Percentiles rank a stretch among this genome's conserved stretches.
phyloP scores from a whole-genome alignment of 2,888 invertebrate species.

The Mechanitis messenoides region DNA sequence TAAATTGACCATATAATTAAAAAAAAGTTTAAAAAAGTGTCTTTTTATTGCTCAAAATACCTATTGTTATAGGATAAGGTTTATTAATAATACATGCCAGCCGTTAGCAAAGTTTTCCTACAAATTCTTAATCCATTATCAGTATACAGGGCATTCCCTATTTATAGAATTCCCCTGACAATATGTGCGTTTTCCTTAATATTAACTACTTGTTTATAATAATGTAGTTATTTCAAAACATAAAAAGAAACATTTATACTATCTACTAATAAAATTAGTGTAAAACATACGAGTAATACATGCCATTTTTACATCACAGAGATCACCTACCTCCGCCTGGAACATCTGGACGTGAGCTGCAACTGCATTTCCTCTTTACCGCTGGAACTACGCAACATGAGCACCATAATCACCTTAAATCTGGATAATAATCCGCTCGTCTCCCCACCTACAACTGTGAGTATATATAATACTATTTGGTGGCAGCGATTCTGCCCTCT shows the following conservation, averaged over 20 bases:
- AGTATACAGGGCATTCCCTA: too few species aligned
- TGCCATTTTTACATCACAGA: conserved; percentile 69
- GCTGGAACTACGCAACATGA: conserved; percentile 91
- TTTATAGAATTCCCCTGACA: neutral
- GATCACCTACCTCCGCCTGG: conserved; percentile 89
- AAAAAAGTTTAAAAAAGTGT: too few species aligned
- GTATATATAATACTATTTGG: conserved; percentile 37
- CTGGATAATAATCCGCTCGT: conserved; percentile 94
- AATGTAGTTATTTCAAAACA: neutral
- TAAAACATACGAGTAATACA: neutral
- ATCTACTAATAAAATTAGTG: too few species aligned
- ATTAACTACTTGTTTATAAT: neutral
- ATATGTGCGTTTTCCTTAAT: neutral
- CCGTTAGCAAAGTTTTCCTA: too few species aligned
- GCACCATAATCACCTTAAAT: conserved; percentile 85
- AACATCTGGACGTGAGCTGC: conserved; percentile 91
- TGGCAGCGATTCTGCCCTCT: too few species aligned
- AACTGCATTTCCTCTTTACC: conserved; percentile 94
- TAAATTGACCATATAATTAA: too few species aligned
- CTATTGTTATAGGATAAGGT: too few species aligned
- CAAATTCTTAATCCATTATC: too few species aligned
- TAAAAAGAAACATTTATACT: too few species aligned
- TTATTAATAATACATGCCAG: too few species aligned
- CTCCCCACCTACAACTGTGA: conserved; percentile 94
- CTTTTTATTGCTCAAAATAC: too few species aligned